Evolutionary conservation across 2,113 vertebrate species (phyloP).

Genomic region (Seriola dumerili): DNA sequence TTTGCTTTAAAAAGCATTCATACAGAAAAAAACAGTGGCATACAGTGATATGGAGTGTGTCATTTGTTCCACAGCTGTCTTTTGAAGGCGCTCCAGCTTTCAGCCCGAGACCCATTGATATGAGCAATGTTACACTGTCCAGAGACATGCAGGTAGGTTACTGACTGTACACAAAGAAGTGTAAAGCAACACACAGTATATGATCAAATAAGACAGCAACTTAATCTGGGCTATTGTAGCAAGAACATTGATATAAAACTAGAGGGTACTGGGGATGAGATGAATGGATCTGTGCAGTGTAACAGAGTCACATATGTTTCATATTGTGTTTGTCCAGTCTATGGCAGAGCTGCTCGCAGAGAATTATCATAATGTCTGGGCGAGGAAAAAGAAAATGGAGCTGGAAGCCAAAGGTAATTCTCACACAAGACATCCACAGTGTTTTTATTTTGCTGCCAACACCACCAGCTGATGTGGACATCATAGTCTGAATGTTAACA

Average conservation of each 20-base stretch:
- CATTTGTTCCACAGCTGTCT: conserved; percentile 85
- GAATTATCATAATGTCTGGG: conserved; percentile 98
- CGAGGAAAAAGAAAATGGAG: conserved; percentile 95
- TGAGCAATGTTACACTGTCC: conserved; percentile 97
- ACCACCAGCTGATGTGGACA: neutral
- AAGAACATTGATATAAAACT: neutral
- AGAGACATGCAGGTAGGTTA: conserved; percentile 92
- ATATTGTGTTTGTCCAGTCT: conserved; percentile 82
- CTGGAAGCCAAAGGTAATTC: conserved; percentile 94
- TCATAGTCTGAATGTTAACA: neutral
- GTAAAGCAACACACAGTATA: neutral
- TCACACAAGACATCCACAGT: neutral
- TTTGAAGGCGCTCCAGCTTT: conserved; percentile 92
- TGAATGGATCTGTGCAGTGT: neutral
- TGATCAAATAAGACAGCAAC: neutral
- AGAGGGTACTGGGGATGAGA: neutral
- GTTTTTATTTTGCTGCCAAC: neutral
- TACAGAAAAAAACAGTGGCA: neutral
- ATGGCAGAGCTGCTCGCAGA: conserved; percentile 98
- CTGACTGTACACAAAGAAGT: neutral
- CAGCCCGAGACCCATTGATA: conserved; percentile 93
- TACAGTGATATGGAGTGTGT: no score
- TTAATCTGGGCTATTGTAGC: no score
- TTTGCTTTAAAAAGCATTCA: neutral
- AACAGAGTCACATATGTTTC: neutral